Percentiles rank a stretch among this genome's conserved stretches.
Conservation (phyloP, 1,140 invertebrate species). For the Akabosia matsudoensis region DNA sequence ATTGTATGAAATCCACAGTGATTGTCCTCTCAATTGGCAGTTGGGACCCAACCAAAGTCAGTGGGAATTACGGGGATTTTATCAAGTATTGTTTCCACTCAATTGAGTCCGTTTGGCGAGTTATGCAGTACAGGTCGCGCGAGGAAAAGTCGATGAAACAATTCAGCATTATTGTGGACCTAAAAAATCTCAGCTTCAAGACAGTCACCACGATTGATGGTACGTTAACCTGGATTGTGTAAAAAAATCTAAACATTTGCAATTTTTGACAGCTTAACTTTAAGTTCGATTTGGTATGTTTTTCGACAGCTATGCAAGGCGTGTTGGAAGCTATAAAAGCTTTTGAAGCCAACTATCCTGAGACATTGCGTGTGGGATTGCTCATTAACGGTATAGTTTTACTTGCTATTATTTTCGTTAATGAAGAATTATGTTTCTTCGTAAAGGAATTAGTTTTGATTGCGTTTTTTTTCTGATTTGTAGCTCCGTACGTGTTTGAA, state of each 20-base stretch:
- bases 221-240: neutral
- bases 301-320: conserved; percentile 8
- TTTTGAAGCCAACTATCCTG: conserved; percentile 25
- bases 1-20: neutral
- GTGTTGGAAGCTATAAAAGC: neutral
- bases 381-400: neutral
- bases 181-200: neutral
- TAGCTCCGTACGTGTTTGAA: conserved; percentile 2
- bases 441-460: neutral
- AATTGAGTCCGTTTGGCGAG: neutral
- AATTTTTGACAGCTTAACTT: neutral
- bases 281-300: neutral
- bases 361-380: neutral
- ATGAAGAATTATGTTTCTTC: neutral
- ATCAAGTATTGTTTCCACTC: neutral
- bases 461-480: neutral
- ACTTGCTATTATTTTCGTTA: neutral
- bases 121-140: neutral
- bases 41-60: neutral
- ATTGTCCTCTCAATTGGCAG: neutral
- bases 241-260: neutral
- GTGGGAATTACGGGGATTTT: neutral
- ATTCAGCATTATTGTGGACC: neutral
- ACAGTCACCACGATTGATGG: neutral
- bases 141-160: neutral